These are phyloP conservation scores for Elaeidobius kamerunicus DNA, from an alignment of 2,888 invertebrate genomes.

Conservation along the genomic window DNA sequence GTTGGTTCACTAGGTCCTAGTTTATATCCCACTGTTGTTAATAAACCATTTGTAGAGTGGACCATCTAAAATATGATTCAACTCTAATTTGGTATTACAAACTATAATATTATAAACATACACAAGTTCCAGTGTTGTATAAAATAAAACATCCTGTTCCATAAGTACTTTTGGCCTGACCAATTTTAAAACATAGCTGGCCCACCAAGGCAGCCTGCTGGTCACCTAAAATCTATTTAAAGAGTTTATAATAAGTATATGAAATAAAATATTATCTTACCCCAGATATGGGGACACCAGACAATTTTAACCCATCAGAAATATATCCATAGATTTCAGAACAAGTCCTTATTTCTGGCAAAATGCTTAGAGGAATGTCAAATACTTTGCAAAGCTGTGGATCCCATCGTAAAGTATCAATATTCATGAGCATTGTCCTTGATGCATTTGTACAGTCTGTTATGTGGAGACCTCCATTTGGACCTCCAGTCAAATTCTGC, in stretches of 20 bases:
- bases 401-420: constrained; percentile 84
- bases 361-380: constrained; percentile 75
- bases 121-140: constrained; percentile 82
- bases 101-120: constrained; percentile 41
- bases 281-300: constrained; percentile 85
- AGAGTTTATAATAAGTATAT: neutral
- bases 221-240: constrained; percentile 80
- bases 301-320: constrained; percentile 62
- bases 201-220: constrained; percentile 94
- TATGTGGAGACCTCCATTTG: constrained; percentile 67
- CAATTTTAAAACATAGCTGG: constrained; percentile 83
- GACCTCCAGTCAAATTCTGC: constrained; percentile 69
- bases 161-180: constrained; percentile 92
- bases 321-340: constrained; percentile 90
- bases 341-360: constrained; percentile 87
- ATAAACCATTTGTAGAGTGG: constrained; percentile 79
- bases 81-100: too few species aligned
- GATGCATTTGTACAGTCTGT: constrained; percentile 98
- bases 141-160: constrained; percentile 95
- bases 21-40: constrained; percentile 91
- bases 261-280: constrained; percentile 53
- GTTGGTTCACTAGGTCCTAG: constrained; percentile 72
- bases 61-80: constrained; percentile 70
- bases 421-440: constrained; percentile 92
- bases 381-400: constrained; percentile 81